Evolutionary conservation across 2,113 vertebrate genomes (phyloP).

Genomic region (Hypomesus transpacificus): DNA sequence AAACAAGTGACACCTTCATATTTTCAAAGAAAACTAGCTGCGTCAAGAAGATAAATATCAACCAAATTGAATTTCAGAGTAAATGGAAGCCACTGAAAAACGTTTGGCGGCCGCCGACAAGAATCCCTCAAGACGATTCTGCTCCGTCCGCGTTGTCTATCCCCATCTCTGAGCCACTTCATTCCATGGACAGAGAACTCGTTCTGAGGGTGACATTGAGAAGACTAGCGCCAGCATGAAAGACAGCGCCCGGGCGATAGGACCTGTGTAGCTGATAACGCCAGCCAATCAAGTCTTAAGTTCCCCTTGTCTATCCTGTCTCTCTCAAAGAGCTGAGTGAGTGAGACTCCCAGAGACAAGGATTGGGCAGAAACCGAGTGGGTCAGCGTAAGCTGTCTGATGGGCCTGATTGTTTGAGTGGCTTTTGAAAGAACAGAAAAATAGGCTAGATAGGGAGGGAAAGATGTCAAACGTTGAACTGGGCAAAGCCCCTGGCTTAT

Average conservation of each 20-base stretch:
- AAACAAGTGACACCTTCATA: too few species aligned
- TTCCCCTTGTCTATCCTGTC: constrained; percentile 11
- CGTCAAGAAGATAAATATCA: too few species aligned
- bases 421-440: constrained; percentile 10
- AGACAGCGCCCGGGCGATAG: constrained; percentile 16
- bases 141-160: too few species aligned
- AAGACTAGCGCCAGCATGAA: constrained; percentile 15
- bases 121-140: too few species aligned
- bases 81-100: too few species aligned
- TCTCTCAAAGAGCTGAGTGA: constrained; percentile 7
- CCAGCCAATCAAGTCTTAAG: constrained; percentile 8
- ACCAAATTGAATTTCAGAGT: too few species aligned
- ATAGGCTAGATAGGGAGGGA: not conserved
- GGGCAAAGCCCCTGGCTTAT: not conserved
- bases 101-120: too few species aligned
- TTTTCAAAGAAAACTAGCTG: too few species aligned
- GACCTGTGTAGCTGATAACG: constrained; percentile 7
- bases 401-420: constrained; percentile 9
- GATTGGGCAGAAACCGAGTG: not conserved
- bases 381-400: constrained; percentile 16
- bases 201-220: not conserved
- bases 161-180: not conserved
- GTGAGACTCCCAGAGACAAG: constrained; percentile 9
- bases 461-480: not conserved
- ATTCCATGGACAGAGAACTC: not conserved